Conservation (phyloP, 2,888 invertebrate genomes). For the Brachypalpus laphriformis region DNA sequence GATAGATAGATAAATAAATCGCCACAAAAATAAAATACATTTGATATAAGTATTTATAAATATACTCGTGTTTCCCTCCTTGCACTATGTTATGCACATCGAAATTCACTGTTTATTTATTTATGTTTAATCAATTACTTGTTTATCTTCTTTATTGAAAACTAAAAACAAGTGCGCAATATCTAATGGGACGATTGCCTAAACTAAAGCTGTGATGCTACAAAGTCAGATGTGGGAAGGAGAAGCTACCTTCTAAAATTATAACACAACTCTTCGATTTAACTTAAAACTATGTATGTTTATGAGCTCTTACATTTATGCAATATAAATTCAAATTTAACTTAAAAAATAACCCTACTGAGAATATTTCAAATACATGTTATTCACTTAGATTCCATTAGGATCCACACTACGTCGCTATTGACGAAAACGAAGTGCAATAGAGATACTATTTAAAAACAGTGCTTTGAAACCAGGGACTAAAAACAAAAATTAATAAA, state of each 20-base stretch:
- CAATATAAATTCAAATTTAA: conserved; percentile 7
- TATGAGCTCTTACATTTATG: conserved; percentile 13
- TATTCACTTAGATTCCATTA: conserved; percentile 1
- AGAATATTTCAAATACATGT: conserved; percentile 25
- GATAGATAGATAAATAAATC: conserved; percentile 62
- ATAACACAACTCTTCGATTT: conserved; percentile 22
- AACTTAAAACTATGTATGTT: conserved; percentile 48
- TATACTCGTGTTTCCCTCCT: conserved; percentile 25
- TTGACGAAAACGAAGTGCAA: neutral
- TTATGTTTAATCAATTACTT: neutral
- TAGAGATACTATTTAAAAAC: conserved; percentile 3
- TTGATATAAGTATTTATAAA: conserved; percentile 48
- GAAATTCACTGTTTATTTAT: conserved; percentile 12
- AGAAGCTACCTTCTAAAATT: conserved; percentile 19
- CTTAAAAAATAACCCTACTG: conserved; percentile 25
- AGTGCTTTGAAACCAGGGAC: conserved; percentile 5
- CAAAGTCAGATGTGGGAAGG: conserved; percentile 14
- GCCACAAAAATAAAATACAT: conserved; percentile 69
- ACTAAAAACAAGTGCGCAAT: conserved; percentile 7
- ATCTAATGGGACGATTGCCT: conserved; percentile 2
- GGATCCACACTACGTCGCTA: neutral
- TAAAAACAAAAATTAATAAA: neutral
- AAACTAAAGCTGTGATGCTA: conserved; percentile 30
- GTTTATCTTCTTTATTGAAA: conserved; percentile 8
- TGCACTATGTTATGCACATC: conserved; percentile 31